Conservation (phyloP, 2,797 vertebrate genomes). For the Tokudaia muenninki region DNA sequence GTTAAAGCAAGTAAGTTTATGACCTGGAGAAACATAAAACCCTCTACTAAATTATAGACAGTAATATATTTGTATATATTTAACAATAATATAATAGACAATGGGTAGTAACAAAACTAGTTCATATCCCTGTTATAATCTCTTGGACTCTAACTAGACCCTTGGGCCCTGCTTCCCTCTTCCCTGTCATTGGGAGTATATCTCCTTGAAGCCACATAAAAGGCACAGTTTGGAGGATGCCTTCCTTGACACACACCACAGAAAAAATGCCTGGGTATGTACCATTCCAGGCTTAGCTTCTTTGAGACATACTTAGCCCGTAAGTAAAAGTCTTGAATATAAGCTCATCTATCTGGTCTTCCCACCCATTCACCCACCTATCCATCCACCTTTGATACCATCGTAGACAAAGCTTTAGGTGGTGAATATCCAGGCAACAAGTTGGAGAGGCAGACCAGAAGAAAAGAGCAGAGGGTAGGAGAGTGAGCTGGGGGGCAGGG, state of each 20-base stretch:
- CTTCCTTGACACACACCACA: background rate
- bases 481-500: background rate
- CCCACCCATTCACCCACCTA: background rate
- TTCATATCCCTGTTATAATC: background rate
- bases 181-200: background rate
- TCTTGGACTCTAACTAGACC: background rate
- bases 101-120: background rate
- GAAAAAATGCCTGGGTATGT: background rate
- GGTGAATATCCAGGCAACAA: background rate
- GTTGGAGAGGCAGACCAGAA: background rate
- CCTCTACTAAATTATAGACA: slow-evolving; percentile 29
- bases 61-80: background rate
- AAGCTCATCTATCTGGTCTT: background rate
- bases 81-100: background rate
- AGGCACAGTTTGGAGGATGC: too few relatives aligned
- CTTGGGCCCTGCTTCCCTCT: background rate
- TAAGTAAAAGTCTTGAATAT: slow-evolving; percentile 20
- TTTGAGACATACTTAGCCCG: background rate
- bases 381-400: background rate
- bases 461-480: background rate
- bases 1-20: background rate
- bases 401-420: background rate
- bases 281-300: background rate
- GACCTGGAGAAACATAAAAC: background rate
- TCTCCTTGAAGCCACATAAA: background rate